phyloP scores from a whole-genome alignment of 2,113 vertebrate genomes.

The Macrotis lagotis region DNA sequence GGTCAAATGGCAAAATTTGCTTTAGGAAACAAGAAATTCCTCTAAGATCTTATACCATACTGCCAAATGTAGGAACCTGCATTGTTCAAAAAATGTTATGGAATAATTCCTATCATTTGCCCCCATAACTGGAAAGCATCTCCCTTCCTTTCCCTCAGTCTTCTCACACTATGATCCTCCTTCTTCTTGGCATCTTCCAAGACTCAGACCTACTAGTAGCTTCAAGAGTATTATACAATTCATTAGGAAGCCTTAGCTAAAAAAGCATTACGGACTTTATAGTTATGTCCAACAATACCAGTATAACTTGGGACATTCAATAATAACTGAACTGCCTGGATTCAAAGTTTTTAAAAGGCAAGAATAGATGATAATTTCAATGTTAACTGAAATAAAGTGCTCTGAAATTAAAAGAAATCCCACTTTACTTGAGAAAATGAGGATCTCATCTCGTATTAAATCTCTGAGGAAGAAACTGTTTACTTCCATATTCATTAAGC shows the following conservation, averaged over 20 bases:
- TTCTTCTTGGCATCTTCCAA: not conserved
- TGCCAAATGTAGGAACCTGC: not conserved
- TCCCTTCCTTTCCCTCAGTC: not conserved
- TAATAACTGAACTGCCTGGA: not conserved
- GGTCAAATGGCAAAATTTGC: not conserved
- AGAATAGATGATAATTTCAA: not conserved
- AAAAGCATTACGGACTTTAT: not conserved
- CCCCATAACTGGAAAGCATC: not conserved
- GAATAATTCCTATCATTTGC: not conserved
- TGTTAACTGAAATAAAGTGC: not conserved
- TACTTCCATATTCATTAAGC: not conserved
- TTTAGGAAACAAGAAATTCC: not conserved
- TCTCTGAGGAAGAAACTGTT: not conserved
- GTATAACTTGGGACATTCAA: not conserved
- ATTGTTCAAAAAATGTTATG: not conserved
- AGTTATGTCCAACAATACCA: not conserved
- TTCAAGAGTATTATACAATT: not conserved
- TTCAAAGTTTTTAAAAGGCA: not conserved
- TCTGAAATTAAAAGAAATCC: not conserved
- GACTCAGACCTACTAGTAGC: not conserved
- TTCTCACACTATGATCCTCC: not conserved
- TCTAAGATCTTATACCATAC: not conserved
- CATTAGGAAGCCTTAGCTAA: not conserved
- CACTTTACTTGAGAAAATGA: not conserved
- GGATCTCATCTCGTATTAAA: not conserved